A percentile compares a stretch with the other conserved stretches of the same genome.
Evolutionary conservation across 2,888 invertebrate species (phyloP).

Genomic region (Cosmia pyralina): DNA sequence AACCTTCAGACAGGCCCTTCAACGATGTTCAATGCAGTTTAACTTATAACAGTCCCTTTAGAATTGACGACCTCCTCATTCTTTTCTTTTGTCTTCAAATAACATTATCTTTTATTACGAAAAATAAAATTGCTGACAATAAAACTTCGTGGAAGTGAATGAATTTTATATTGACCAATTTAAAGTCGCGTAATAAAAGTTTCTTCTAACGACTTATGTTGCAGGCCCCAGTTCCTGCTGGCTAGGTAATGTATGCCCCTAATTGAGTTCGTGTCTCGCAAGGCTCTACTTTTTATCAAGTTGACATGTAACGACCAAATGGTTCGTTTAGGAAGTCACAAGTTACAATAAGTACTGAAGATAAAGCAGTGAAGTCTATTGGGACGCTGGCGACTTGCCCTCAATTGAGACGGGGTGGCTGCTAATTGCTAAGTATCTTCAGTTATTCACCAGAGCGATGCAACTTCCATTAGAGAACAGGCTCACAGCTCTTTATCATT

Average conservation of each 20-base stretch:
- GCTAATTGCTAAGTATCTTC: slow-evolving; percentile 79
- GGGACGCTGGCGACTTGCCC: slow-evolving; percentile 66
- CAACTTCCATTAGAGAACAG: slow-evolving; percentile 66
- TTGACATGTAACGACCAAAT: slow-evolving; percentile 55
- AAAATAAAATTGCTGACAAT: slow-evolving; percentile 66
- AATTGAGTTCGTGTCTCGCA: slow-evolving; percentile 59
- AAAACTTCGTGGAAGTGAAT: slow-evolving; percentile 66
- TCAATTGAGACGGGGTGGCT: slow-evolving; percentile 71
- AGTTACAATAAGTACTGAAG: slow-evolving; percentile 64
- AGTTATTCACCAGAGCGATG: slow-evolving; percentile 68
- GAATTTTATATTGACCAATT: slow-evolving; percentile 72
- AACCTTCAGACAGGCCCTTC: slow-evolving; percentile 37
- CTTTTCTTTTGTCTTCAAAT: slow-evolving; percentile 56
- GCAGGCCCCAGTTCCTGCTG: slow-evolving; percentile 50
- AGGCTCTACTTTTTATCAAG: slow-evolving; percentile 54
- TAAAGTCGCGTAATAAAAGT: slow-evolving; percentile 72
- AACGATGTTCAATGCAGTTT: slow-evolving; percentile 38
- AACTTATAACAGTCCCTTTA: slow-evolving; percentile 26
- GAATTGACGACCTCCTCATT: slow-evolving; percentile 22
- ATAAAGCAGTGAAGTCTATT: slow-evolving; percentile 65
- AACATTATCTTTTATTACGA: slow-evolving; percentile 55
- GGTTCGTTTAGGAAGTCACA: slow-evolving; percentile 59
- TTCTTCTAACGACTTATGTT: slow-evolving; percentile 67
- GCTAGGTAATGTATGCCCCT: slow-evolving; percentile 61
- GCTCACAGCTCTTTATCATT: slow-evolving; percentile 53